Base-by-base conservation (phyloP, 2,888 invertebrate genomes). In the Macroteleia sp. region DNA sequence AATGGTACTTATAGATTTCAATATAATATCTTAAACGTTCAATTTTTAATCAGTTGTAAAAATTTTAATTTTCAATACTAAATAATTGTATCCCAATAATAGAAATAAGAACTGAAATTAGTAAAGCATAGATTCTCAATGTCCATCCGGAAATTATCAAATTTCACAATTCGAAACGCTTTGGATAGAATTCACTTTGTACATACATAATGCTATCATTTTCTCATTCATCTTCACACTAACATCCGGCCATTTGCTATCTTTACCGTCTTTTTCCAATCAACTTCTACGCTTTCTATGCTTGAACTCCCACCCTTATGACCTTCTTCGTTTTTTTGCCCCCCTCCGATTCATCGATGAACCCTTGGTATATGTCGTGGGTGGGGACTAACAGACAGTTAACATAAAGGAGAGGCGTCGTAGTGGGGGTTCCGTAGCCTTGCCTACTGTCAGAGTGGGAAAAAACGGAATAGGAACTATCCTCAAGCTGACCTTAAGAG, bases 341-440 rank as follows among this genome's bases (percentile, higher is more conserved):
- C 30, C 50, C 50, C 69, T 10, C 20, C 12, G 25, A 54, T 22
- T 14, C 32, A 20, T 17, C 20, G 57, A 42, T 17, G 41, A 62
- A 28, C 48, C 34, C 17, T 56, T 57, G 17, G 2, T 22, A 30
- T 17, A 25, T 30, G 12, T 19, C 48, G 79, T 80, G 77, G 79
- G 79, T 75, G 79, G 81, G 79, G 76, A 82, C 75, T 66, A 75
- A 79, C 81, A 77, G 80, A 79, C 80, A 80, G 74, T 56, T 57
- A 28, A 61, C 75, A 77, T 81, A 79, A 81, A 81, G 76, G 74
- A 75, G 76, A 74, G 52, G 19, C 30, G 20, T 16, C 30, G 25
- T 36, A 52, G 67, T 41, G 66, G 71, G 73, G 69, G 28, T n/a
- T n/a, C n/a, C n/a, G n/a, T n/a, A n/a, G n/a, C n/a, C n/a, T n/a